Conservation (phyloP, 2,797 vertebrate genomes). For the Gymnodraco acuticeps region DNA sequence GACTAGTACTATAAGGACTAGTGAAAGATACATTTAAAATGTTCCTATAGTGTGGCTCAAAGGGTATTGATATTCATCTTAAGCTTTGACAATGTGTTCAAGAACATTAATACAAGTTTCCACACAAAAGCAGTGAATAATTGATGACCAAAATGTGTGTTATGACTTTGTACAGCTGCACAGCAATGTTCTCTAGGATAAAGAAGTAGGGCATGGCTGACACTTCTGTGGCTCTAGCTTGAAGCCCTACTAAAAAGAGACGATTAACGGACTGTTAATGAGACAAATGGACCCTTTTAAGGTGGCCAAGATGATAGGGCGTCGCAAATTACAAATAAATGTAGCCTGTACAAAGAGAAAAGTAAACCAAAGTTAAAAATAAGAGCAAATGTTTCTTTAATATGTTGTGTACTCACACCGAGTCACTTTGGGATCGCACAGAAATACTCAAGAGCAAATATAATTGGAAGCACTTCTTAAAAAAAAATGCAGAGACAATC, state of each 20-base stretch:
- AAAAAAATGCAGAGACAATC: background rate
- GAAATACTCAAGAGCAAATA: background rate
- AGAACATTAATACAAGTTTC: background rate
- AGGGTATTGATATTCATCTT: background rate
- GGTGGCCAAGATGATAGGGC: conserved; percentile 69
- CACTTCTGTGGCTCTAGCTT: conserved; percentile 59
- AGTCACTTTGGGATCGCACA: background rate
- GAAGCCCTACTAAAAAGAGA: conserved; percentile 71
- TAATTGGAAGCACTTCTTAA: background rate
- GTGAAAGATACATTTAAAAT: background rate
- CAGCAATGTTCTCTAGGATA: conserved; percentile 49
- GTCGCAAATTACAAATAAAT: conserved; percentile 70
- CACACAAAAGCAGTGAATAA: background rate
- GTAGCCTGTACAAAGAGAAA: conserved; percentile 40
- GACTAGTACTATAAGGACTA: background rate
- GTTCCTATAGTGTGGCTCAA: background rate
- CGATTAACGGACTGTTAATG: conserved; percentile 74
- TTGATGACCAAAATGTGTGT: background rate
- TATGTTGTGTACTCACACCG: too few species aligned
- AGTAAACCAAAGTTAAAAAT: too few species aligned
- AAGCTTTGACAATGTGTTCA: background rate
- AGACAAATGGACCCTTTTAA: conserved; percentile 65
- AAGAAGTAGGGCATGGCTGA: conserved; percentile 56
- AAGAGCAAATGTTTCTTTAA: too few species aligned
- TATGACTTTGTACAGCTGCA: conserved; percentile 22